These are phyloP conservation scores for Dryadula phaetusa DNA, from an alignment of 2,888 invertebrate species.

Conservation along the genomic window DNA sequence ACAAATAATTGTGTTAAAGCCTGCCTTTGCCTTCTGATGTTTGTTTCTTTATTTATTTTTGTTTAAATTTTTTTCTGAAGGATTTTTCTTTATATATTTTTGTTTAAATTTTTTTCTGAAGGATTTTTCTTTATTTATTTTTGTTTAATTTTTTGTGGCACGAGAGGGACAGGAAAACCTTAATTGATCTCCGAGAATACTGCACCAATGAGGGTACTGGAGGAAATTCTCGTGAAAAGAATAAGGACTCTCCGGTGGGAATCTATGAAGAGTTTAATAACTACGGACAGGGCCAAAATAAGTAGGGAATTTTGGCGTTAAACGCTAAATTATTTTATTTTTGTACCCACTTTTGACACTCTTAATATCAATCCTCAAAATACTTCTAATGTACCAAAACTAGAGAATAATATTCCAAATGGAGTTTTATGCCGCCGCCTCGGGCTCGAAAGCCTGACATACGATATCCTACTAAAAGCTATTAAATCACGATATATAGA, in stretches of 20 bases:
- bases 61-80: neutral
- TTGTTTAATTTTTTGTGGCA: neutral
- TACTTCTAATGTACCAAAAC: slow-evolving; percentile 4
- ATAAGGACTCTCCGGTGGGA: no score
- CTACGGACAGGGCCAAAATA: no score
- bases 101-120: neutral
- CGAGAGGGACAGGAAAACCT: no score
- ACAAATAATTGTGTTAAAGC: slow-evolving; percentile 11
- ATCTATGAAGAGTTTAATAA: no score
- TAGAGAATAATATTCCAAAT: slow-evolving; percentile 12
- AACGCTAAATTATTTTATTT: no score
- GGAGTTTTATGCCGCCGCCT: slow-evolving; percentile 12
- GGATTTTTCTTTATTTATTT: neutral
- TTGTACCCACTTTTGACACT: no score
- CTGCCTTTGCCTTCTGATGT: neutral
- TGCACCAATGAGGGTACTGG: no score
- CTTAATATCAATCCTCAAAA: neutral
- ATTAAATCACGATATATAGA: slow-evolving; percentile 13
- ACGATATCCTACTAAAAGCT: slow-evolving; percentile 25
- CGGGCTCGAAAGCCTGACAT: slow-evolving; percentile 18
- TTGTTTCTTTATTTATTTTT: neutral
- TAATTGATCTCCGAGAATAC: no score
- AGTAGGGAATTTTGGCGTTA: no score
- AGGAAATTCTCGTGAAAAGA: no score
- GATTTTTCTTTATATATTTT: neutral